These are phyloP conservation scores for Cherax destructor DNA, from an alignment of 1,140 invertebrate species.

Conservation along the genomic window DNA sequence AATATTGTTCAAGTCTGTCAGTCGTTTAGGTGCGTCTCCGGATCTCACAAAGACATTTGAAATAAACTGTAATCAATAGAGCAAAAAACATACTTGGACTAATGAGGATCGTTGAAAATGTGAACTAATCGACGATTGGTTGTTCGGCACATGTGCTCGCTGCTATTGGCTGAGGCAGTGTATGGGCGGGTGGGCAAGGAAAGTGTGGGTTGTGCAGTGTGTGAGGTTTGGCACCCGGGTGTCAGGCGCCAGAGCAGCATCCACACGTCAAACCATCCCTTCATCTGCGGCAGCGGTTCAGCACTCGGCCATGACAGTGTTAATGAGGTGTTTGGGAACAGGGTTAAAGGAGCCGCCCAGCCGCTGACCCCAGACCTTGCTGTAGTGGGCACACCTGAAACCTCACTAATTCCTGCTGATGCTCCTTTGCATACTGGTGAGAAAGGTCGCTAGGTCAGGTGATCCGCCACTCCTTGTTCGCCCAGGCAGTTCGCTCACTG, in stretches of 20 bases:
- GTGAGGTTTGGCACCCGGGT: conserved; percentile 26
- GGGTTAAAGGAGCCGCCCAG: background rate
- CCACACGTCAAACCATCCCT: background rate
- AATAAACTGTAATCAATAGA: no score
- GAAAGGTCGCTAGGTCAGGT: no score
- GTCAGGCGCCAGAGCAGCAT: background rate
- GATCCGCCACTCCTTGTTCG: no score
- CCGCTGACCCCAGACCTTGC: no score
- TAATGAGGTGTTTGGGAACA: background rate
- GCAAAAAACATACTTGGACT: background rate
- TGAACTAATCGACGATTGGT: conserved; percentile 34
- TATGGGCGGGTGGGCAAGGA: background rate
- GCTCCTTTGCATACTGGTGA: no score
- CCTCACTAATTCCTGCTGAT: no score
- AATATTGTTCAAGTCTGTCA: no score
- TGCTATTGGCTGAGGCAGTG: conserved; percentile 7
- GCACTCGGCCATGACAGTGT: background rate
- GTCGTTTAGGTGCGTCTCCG: no score
- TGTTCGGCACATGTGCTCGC: background rate
- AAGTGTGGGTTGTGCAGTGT: conserved; percentile 5
- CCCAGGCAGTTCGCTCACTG: no score
- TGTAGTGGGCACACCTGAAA: no score
- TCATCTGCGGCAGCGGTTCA: background rate
- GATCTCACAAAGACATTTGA: no score
- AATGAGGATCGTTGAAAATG: background rate